Evolutionary conservation across 2,888 invertebrate species (phyloP).

Genomic region (Platypus cylindrus): DNA sequence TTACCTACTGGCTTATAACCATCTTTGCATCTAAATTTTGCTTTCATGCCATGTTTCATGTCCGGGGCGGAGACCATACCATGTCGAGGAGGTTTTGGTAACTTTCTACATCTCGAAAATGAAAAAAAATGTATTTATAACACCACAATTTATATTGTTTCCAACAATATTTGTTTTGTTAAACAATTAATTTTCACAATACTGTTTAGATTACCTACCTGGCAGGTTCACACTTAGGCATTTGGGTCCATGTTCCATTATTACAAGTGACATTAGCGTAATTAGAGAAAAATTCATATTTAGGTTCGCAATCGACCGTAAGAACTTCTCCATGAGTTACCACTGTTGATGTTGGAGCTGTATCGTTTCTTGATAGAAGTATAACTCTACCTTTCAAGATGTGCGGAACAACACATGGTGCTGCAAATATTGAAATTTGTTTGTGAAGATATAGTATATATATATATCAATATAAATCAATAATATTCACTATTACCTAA

Average conservation of each 20-base stretch:
- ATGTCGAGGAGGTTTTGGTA: conserved; percentile 59
- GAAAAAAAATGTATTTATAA: no score
- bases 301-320: conserved; percentile 68
- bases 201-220: no score
- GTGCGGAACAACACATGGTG: conserved; percentile 87
- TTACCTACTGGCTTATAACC: conserved; percentile 71
- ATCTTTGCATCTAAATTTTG: conserved; percentile 85
- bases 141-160: neutral
- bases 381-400: conserved; percentile 67
- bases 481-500: no score
- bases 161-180: neutral
- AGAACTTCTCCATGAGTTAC: conserved; percentile 61
- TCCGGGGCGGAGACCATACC: conserved; percentile 96
- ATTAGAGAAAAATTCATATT: conserved; percentile 73
- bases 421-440: no score
- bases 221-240: conserved; percentile 74
- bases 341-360: conserved; percentile 38
- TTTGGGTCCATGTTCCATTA: conserved; percentile 92
- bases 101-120: conserved; percentile 28
- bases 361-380: conserved; percentile 44
- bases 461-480: no score
- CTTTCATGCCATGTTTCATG: conserved; percentile 93
- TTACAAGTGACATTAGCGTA: conserved; percentile 71
- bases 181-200: no score
- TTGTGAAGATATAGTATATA: no score